Conservation (phyloP, 2,113 vertebrate species). For the Sus scrofa region T2T-Sscrofa CM000814.6:4300501-4301000, state of each 20-base stretch:
- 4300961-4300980: neutral
- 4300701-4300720: neutral
- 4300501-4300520: neutral
- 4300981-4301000: neutral
- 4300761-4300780: neutral
- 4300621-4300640: neutral
- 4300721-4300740: constrained; percentile 6
- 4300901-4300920: neutral
- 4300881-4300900: neutral
- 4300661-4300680: neutral
- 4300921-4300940: neutral
- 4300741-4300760: neutral
- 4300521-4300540: neutral
- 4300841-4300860: neutral
- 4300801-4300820: neutral
- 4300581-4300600: neutral
- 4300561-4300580: neutral
- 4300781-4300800: neutral
- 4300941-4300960: neutral
- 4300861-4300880: neutral
- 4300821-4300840: neutral
- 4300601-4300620: neutral
- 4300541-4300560: neutral
- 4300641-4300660: neutral
- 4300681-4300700: neutral